These are phyloP conservation scores for Pollenia amentaria DNA, from an alignment of 2,888 invertebrate genomes.

Conservation along the genomic window DNA sequence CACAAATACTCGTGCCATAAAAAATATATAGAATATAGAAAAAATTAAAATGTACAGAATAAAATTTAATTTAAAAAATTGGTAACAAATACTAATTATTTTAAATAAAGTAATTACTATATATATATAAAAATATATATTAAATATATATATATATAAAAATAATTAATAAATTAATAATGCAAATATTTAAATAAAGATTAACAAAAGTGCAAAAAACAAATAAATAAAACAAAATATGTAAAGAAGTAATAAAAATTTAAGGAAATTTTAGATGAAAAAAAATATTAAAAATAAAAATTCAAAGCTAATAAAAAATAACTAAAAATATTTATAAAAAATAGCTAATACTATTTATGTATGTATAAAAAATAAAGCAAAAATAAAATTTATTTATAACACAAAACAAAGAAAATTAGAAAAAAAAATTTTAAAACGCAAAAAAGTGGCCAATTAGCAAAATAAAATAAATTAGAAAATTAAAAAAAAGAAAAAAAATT, in stretches of 20 bases:
- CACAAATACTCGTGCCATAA: not conserved
- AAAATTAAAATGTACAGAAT: not conserved
- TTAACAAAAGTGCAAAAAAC: too few species aligned
- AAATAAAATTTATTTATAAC: constrained; percentile 1
- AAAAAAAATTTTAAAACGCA: constrained; percentile 29
- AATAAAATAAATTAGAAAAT: constrained; percentile 4
- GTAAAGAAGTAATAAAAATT: too few species aligned
- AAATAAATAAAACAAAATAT: too few species aligned
- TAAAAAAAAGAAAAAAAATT: constrained; percentile 39
- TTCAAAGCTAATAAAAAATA: not conserved
- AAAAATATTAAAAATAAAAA: not conserved
- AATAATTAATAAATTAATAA: too few species aligned
- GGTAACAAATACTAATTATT: not conserved
- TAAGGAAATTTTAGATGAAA: too few species aligned
- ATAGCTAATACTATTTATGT: too few species aligned
- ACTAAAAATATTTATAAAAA: not conserved
- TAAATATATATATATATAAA: too few species aligned
- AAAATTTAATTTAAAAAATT: not conserved
- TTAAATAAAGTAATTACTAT: constrained; percentile 2
- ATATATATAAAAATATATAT: too few species aligned
- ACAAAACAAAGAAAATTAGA: not conserved
- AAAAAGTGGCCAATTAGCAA: constrained; percentile 24
- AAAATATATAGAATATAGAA: not conserved
- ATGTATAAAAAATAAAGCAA: not conserved
- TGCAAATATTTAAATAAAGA: too few species aligned